Percentiles rank a stretch among this genome's conserved stretches.
These are phyloP conservation scores for Oncorhynchus mykiss DNA, from an alignment of 2,113 vertebrate species.

Conservation along the genomic window DNA sequence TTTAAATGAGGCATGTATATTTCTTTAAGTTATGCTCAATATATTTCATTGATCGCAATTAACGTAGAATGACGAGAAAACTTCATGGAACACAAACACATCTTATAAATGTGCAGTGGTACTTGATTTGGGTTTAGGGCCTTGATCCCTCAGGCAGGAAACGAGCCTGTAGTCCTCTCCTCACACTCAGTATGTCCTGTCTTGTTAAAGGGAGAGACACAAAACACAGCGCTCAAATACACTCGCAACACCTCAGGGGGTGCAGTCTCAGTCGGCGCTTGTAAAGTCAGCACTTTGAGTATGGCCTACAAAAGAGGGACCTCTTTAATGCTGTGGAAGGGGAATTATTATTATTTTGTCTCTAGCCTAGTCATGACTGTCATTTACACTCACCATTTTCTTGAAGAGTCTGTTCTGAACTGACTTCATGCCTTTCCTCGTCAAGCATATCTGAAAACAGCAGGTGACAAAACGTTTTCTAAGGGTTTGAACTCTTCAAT, in stretches of 20 bases:
- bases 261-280: background rate
- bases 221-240: background rate
- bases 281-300: background rate
- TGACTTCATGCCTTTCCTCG: constrained; percentile 74
- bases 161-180: constrained; percentile 68
- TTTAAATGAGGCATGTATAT: background rate
- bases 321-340: constrained; percentile 15
- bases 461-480: constrained; percentile 15
- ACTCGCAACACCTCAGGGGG: background rate
- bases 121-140: constrained; percentile 38
- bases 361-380: background rate
- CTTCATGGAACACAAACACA: constrained; percentile 18
- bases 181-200: constrained; percentile 70
- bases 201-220: constrained; percentile 57
- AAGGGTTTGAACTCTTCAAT: background rate
- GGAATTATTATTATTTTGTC: background rate
- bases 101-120: constrained; percentile 6
- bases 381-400: constrained; percentile 68
- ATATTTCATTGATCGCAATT: background rate
- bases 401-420: constrained; percentile 71
- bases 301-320: background rate
- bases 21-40: background rate
- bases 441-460: constrained; percentile 71
- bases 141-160: constrained; percentile 62
- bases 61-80: constrained; percentile 18